Base-by-base conservation (phyloP, 2,888 invertebrate species). In the Tenthredo distinguenda region DNA sequence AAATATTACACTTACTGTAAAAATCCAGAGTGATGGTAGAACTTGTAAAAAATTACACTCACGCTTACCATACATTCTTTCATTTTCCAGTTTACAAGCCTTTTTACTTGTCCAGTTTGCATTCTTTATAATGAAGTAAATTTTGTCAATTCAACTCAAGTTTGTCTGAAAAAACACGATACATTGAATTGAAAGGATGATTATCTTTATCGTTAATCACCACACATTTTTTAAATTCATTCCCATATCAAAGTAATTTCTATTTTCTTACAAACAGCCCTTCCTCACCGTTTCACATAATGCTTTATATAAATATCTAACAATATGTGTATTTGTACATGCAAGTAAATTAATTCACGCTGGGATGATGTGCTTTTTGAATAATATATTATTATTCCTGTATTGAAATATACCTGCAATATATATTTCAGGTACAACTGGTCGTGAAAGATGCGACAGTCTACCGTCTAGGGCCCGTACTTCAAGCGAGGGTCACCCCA, bases 401-500 rank as follows among this genome's bases (percentile, higher is more conserved):
- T 50, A 84, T 79, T 81, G 15, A 83, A 55, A 58, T 72, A 18
- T 18, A 21, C 7, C 10, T 55, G 31, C 31, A 85, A 79, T 40
- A 58, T 83, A 18, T 40, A 86, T 91, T 90, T 10, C 91, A 94
- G 94, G 94, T 89, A 89, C 93, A 21, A 91, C 90, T n/a, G 88
- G 94, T 86, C 95, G 97, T 77, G 97, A 96, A 89, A 95, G 98
- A 86, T 97, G 97, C 93, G 98, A 97, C 93, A 98, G 97, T 91
- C 96, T 98, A 95, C 98, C 97, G 5, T 96, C 97, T 18, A 95
- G 97, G 86, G 95, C 96, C 58, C 95, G 96, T 58, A 96, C 96
- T 18, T 94, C 95, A 71, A 96, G 96, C 90, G 96, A 96, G 91
- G 95, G 95, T 86, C 94, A 93, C 85, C 92, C 92, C 0, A 89